Percentiles rank a stretch among this genome's conserved stretches.
Conservation (phyloP, 1,140 invertebrate genomes). For the Acyrthosiphon pisum region DNA sequence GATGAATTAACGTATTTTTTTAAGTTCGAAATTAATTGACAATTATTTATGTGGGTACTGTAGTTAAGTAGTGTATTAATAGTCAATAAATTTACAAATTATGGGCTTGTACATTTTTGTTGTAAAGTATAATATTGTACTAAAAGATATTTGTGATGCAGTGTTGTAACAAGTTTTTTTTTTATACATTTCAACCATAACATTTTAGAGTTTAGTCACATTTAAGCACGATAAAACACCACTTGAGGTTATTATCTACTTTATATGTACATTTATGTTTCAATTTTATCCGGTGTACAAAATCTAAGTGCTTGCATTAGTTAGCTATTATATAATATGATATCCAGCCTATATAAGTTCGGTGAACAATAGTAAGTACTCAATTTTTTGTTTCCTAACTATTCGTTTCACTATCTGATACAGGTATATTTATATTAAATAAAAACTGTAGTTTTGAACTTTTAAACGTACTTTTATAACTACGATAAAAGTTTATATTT, state of each 20-base stretch:
- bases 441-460: neutral
- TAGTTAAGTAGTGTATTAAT: neutral
- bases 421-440: neutral
- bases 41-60: no score
- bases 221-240: neutral
- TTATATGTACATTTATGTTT: neutral
- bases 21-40: neutral
- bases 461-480: neutral
- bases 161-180: neutral
- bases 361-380: neutral
- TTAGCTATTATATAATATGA: neutral
- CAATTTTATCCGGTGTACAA: neutral
- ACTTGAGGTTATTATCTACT: neutral
- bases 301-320: neutral
- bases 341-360: neutral
- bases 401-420: neutral
- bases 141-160: neutral
- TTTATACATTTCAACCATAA: conserved; percentile 1
- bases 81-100: neutral
- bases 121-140: neutral
- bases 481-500: neutral
- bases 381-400: neutral
- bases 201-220: neutral
- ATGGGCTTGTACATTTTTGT: neutral
- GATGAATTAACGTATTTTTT: neutral